These are phyloP conservation scores for Amniataba percoides DNA, from an alignment of 2,797 vertebrate genomes.

Conservation along the genomic window DNA sequence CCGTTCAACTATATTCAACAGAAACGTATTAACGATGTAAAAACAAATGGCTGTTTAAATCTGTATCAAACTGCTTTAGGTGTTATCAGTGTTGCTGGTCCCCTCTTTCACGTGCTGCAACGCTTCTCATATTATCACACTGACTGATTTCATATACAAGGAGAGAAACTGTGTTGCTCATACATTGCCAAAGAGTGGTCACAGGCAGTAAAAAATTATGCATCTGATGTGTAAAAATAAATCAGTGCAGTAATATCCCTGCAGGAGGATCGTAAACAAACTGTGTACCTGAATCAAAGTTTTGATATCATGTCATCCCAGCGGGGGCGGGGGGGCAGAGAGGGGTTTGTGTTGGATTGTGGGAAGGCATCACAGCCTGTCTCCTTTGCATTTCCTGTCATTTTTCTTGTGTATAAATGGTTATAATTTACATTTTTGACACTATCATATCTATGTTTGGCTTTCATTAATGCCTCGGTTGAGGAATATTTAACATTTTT, in stretches of 20 bases:
- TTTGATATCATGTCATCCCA: conserved; percentile 3
- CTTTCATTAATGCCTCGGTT: not conserved
- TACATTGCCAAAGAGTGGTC: not conserved
- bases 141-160: conserved; percentile 10
- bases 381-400: not conserved
- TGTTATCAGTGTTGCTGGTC: not conserved
- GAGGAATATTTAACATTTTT: not conserved
- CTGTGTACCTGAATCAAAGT: not conserved
- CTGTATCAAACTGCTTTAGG: not conserved
- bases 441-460: not conserved
- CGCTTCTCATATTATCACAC: not conserved
- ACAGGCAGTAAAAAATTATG: not conserved
- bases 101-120: not conserved
- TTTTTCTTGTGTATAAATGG: not conserved
- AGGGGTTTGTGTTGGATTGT: not conserved
- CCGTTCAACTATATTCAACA: not conserved
- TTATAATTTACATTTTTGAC: not conserved
- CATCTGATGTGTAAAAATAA: not conserved
- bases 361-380: not conserved
- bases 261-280: no score
- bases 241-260: not conserved
- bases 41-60: not conserved
- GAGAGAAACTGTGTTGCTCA: not conserved
- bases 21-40: not conserved
- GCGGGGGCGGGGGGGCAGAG: not conserved